These are phyloP conservation scores for Entomobrya proxima DNA, from an alignment of 2,888 invertebrate species.

Conservation along the genomic window DNA sequence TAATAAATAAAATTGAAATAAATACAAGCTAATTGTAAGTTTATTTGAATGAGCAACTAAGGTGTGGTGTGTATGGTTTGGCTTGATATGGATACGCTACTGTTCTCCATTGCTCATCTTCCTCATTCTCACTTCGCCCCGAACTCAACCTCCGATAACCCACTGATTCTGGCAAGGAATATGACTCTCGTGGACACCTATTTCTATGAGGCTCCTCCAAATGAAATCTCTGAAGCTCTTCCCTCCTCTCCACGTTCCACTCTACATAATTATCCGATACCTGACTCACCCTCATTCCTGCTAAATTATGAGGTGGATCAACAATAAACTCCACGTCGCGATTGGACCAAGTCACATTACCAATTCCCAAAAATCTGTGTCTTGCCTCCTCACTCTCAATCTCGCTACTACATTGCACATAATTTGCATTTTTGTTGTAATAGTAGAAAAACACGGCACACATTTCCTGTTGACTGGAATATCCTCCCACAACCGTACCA, in stretches of 20 bases:
- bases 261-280: constrained; percentile 20
- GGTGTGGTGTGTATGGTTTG: too few species aligned
- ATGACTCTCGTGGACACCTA: background rate
- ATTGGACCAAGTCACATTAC: constrained; percentile 14
- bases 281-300: background rate
- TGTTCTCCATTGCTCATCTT: too few species aligned
- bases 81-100: too few species aligned
- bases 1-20: too few species aligned
- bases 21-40: too few species aligned
- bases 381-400: background rate
- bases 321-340: background rate
- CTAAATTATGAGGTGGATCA: background rate
- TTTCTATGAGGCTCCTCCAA: background rate
- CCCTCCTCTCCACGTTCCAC: background rate
- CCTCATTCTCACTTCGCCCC: too few species aligned
- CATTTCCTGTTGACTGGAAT: constrained; percentile 13
- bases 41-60: too few species aligned
- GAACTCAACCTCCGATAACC: too few species aligned
- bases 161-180: too few species aligned
- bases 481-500: constrained; percentile 29
- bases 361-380: constrained; percentile 10
- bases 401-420: background rate
- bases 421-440: background rate
- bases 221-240: constrained; percentile 11
- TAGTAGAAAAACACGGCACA: background rate